These are phyloP conservation scores for Nesidiocoris tenuis DNA, from an alignment of 2,888 invertebrate genomes.

Conservation along the genomic window DNA sequence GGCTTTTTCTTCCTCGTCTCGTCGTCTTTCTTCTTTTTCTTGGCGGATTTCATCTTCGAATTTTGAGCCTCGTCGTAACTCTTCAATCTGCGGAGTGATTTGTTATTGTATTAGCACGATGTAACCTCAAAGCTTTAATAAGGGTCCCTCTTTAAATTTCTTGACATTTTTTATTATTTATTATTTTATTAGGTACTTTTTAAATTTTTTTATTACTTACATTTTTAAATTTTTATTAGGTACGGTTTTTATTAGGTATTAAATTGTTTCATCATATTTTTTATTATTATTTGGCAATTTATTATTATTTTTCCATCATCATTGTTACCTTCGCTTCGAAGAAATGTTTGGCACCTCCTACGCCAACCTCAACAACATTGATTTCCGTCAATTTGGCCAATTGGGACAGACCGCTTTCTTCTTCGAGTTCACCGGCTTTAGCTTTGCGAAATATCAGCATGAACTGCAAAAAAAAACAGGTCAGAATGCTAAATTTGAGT, in stretches of 20 bases:
- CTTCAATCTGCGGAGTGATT: conserved; percentile 83
- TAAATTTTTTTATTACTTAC: too few relatives aligned
- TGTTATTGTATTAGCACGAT: too few relatives aligned
- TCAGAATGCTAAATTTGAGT: too few relatives aligned
- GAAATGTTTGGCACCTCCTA: conserved; percentile 91
- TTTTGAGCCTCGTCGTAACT: conserved; percentile 76
- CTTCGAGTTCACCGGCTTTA: conserved; percentile 82
- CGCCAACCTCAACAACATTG: conserved; percentile 90
- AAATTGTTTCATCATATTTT: too few relatives aligned
- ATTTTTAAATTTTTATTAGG: too few relatives aligned
- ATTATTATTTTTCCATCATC: too few relatives aligned
- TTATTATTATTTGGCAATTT: too few relatives aligned
- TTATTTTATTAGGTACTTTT: too few relatives aligned
- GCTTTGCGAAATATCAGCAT: conserved; percentile 76
- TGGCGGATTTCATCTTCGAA: conserved; percentile 90
- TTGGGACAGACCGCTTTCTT: conserved; percentile 82
- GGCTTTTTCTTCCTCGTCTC: conserved; percentile 80
- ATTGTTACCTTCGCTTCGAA: conserved; percentile 88
- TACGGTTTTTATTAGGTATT: too few relatives aligned
- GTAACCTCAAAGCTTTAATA: too few relatives aligned
- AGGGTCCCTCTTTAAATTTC: too few relatives aligned
- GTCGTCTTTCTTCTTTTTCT: conserved; percentile 85
- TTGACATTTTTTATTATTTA: too few relatives aligned
- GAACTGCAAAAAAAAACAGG: conserved; percentile 58
- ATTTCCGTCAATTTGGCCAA: conserved; percentile 86